These are phyloP conservation scores for Bubalus kerabau DNA, from an alignment of 2,113 vertebrate genomes.

Conservation along the genomic window DNA sequence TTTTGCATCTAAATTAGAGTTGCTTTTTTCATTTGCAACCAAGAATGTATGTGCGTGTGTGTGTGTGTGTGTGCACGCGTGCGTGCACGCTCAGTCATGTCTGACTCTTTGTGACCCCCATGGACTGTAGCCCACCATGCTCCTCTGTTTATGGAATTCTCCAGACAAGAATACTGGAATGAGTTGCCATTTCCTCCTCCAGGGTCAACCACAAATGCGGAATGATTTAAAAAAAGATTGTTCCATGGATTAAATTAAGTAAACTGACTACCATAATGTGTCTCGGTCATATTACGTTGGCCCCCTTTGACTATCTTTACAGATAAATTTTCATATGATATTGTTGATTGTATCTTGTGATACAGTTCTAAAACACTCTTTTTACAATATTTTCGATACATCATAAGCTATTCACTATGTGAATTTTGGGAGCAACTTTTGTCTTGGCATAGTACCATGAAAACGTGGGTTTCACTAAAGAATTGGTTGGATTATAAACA, in stretches of 20 bases:
- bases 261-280: background rate
- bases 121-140: background rate
- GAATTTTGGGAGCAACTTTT: background rate
- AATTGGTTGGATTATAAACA: background rate
- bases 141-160: background rate
- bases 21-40: background rate
- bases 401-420: background rate
- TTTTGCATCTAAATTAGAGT: background rate
- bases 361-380: background rate
- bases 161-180: background rate
- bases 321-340: background rate
- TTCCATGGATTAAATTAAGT: background rate
- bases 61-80: rapidly evolving
- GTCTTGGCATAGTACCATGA: background rate
- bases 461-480: background rate
- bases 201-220: background rate
- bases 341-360: background rate
- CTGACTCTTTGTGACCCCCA: background rate
- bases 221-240: background rate
- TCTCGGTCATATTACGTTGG: background rate
- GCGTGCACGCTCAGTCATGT: rapidly evolving
- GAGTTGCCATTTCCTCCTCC: background rate
- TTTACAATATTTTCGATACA: background rate
- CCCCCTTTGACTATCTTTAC: background rate
- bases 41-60: background rate